Evolutionary conservation across 2,888 invertebrate species (phyloP).

Genomic region (Adela reaumurella): DNA sequence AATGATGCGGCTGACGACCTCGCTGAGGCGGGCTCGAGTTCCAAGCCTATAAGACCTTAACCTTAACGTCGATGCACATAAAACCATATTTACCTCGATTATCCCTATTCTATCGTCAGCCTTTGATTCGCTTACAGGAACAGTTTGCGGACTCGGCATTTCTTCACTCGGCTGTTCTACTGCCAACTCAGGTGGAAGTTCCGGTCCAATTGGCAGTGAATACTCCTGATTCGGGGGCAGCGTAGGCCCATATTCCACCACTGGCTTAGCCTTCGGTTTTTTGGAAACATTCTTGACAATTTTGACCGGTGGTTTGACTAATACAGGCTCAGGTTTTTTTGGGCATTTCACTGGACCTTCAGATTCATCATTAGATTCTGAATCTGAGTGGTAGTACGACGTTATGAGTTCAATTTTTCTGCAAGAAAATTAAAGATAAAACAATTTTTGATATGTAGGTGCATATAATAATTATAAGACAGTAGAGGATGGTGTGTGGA

Average conservation of each 20-base stretch:
- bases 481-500: no score
- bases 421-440: no score
- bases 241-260: slow-evolving; percentile 30
- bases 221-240: slow-evolving; percentile 34
- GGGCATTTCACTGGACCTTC: slow-evolving; percentile 21
- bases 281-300: slow-evolving; percentile 18
- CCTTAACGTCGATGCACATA: no score
- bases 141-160: background rate
- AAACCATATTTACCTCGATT: slow-evolving; percentile 6
- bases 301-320: slow-evolving; percentile 11
- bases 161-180: background rate
- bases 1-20: no score
- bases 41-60: no score
- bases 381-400: slow-evolving; percentile 52
- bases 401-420: slow-evolving; percentile 59
- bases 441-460: no score
- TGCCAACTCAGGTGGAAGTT: slow-evolving; percentile 25
- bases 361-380: slow-evolving; percentile 48
- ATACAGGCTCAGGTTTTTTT: slow-evolving; percentile 11
- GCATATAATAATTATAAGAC: no score
- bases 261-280: slow-evolving; percentile 25
- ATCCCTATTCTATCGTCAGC: slow-evolving; percentile 13
- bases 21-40: no score
- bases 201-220: slow-evolving; percentile 36
- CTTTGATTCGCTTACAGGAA: slow-evolving; percentile 13